Base-by-base conservation (phyloP, 64 coral and sea anemone species). In the Actinia equina region DNA sequence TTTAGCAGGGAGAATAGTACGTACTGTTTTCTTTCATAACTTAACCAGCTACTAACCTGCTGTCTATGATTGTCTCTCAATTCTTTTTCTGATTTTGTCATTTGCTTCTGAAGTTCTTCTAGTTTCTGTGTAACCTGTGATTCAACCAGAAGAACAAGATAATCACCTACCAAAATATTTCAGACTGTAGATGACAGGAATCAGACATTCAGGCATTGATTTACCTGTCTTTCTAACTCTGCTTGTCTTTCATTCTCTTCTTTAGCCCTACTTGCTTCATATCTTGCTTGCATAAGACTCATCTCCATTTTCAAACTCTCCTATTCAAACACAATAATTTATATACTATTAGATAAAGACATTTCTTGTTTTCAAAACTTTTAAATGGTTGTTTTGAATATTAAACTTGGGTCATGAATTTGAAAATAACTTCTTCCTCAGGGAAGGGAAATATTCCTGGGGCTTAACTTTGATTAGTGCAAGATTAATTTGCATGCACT, bases 261-360 rank as follows among this genome's bases (percentile, higher is more conserved):
- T 59, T 97, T 97, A 30, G 94, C 89, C 42, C 80, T 93, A n/a
- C 83, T 86, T 83, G 94, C 94, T 86, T 97, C 91, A 86, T 97
- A 86, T 80, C 89, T 93, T 46, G 94, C 94, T 77, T 97, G 91
- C 69, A 97, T 93, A n/a, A 97, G 83, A 79, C 85, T 92, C 37
- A 97, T 87, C 80, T 97, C 94, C 94, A 97, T 93, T 69, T 93
- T 93, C 22, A 97, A 87, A 84, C 94, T 93, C 77, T 97, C 94
- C 94, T 97, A 45, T 81, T 10, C 44, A 49, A 81, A 49, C 19
- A 74, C 5, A 41, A 74, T 49, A 49, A 49, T 49, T 49, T 4
- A 49, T 49, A 49, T 49, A 49, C 30, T 49, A 49, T 6, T 8
- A 6, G 46, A 49, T 49, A 49, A 4, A 49, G 46, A 49, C 7